Evolutionary conservation across 1,140 invertebrate genomes (phyloP).

Genomic region (Amphibalanus amphitrite): DNA sequence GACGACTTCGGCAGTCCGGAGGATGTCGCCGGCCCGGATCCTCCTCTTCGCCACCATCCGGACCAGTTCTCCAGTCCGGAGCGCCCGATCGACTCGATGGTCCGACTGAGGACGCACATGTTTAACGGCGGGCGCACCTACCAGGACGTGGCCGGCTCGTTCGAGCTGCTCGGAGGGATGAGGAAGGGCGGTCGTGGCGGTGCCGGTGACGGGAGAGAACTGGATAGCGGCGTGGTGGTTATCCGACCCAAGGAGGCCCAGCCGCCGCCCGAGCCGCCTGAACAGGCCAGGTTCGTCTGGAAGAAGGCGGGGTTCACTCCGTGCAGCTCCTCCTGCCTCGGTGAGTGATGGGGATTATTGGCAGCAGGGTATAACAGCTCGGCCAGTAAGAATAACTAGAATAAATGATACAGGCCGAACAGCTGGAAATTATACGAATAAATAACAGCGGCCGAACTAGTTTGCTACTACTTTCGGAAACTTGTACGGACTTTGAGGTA

Average conservation of each 20-base stretch:
- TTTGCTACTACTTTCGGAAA: too few species aligned
- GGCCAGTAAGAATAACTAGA: too few species aligned
- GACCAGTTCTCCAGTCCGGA: background rate
- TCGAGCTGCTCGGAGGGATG: background rate
- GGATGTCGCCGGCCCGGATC: background rate
- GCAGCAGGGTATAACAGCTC: too few species aligned
- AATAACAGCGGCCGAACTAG: too few species aligned
- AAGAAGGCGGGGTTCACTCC: slow-evolving; percentile 43
- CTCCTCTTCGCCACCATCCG: background rate
- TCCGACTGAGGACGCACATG: background rate
- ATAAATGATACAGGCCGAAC: too few species aligned
- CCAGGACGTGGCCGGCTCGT: background rate
- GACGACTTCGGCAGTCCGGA: background rate
- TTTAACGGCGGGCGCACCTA: background rate
- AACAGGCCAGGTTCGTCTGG: slow-evolving; percentile 26
- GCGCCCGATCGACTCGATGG: background rate
- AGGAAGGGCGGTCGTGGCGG: too few species aligned
- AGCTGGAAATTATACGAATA: too few species aligned
- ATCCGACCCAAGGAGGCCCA: background rate
- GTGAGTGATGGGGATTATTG: too few species aligned
- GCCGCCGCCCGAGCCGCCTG: slow-evolving; percentile 15
- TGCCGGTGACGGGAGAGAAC: background rate
- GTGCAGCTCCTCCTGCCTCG: slow-evolving; percentile 85
- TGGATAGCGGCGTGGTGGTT: background rate
- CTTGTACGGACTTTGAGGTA: too few species aligned